A percentile compares a stretch with the other conserved stretches of the same genome.
These are phyloP conservation scores for Tinea semifulvella DNA, from an alignment of 2,888 invertebrate species.

Conservation along the genomic window DNA sequence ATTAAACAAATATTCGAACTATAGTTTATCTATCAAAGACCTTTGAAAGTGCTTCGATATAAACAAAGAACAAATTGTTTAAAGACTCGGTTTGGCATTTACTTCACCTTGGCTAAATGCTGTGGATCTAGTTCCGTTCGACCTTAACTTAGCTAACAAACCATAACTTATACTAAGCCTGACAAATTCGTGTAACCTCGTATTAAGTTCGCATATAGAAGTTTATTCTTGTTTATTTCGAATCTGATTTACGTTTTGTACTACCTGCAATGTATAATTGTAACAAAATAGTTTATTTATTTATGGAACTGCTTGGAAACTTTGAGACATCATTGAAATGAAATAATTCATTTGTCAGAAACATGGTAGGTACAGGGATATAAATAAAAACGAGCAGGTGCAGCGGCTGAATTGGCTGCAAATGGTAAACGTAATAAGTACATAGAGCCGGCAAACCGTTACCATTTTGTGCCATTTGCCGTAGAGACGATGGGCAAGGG, in stretches of 20 bases:
- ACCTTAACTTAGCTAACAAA: constrained; percentile 11
- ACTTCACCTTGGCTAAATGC: constrained; percentile 13
- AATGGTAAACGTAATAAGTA: too few relatives aligned
- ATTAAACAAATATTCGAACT: too few relatives aligned
- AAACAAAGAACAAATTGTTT: neutral
- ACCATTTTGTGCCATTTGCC: too few relatives aligned
- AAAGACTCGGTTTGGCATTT: constrained; percentile 4
- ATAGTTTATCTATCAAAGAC: too few relatives aligned
- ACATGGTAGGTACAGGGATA: too few relatives aligned
- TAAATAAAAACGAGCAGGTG: too few relatives aligned
- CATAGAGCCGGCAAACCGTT: too few relatives aligned
- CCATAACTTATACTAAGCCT: constrained; percentile 20
- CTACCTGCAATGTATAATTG: neutral
- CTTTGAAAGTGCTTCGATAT: too few relatives aligned
- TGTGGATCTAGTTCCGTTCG: constrained; percentile 5
- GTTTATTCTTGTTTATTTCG: constrained; percentile 3
- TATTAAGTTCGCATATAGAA: constrained; percentile 26
- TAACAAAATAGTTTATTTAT: too few relatives aligned
- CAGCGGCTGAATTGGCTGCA: too few relatives aligned
- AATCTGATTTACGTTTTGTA: neutral
- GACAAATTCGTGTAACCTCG: constrained; percentile 36
- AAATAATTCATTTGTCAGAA: too few relatives aligned
- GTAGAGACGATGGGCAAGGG: too few relatives aligned
- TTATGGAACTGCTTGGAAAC: neutral
- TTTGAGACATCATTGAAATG: neutral